phyloP scores from a whole-genome alignment of 1,140 invertebrate genomes.

The Ruditapes philippinarum region DNA sequence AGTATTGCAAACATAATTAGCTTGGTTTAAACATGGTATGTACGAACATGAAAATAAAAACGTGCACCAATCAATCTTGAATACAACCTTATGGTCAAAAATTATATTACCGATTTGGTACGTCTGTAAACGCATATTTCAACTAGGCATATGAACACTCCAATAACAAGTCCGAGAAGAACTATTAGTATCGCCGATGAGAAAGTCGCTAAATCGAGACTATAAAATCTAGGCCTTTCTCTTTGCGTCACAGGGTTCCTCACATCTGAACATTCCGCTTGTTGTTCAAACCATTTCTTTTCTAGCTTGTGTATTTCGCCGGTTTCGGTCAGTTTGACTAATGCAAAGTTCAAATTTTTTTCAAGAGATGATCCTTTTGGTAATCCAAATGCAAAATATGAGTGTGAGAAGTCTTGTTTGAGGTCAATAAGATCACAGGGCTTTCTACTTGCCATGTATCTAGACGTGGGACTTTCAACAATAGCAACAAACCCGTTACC shows the following conservation, averaged over 20 bases:
- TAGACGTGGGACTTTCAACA: constrained; percentile 95
- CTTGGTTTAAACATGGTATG: no score
- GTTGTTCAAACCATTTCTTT: constrained; percentile 73
- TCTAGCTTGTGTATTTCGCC: constrained; percentile 68
- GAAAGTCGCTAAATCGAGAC: constrained; percentile 74
- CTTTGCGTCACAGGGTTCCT: not conserved
- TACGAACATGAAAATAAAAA: no score
- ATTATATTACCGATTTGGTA: constrained; percentile 72
- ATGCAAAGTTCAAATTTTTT: constrained; percentile 50
- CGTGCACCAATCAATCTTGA: no score
- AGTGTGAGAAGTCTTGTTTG: constrained; percentile 44
- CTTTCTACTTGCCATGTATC: constrained; percentile 48
- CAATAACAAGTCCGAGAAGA: constrained; percentile 70
- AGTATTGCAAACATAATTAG: no score
- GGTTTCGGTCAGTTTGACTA: constrained; percentile 67
- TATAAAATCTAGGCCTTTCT: constrained; percentile 29
- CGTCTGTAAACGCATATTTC: constrained; percentile 75
- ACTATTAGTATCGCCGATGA: constrained; percentile 77
- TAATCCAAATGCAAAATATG: constrained; percentile 67
- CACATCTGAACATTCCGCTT: constrained; percentile 52
- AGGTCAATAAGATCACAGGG: constrained; percentile 75
- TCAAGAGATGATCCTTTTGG: not conserved
- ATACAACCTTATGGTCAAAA: no score
- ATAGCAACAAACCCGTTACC: constrained; percentile 95
- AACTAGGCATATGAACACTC: constrained; percentile 68